These are phyloP conservation scores for Diadumene lineata DNA, from an alignment of 92 coral and sea anemone genomes.

Conservation along the genomic window DNA sequence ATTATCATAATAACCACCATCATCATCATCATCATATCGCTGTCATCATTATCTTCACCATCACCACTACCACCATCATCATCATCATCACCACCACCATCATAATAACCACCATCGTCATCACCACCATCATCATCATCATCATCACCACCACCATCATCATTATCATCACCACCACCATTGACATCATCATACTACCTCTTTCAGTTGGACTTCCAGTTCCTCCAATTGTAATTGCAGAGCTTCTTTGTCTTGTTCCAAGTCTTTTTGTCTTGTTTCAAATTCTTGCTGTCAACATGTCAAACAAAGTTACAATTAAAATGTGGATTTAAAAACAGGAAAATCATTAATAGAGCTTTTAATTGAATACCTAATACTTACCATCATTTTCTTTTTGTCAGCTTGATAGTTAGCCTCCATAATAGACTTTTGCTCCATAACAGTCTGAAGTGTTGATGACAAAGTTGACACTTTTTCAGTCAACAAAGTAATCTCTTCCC, in stretches of 20 bases:
- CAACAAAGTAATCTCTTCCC: slow-evolving; percentile 3
- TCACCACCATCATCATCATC: background rate
- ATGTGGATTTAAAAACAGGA: too few relatives aligned
- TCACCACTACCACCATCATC: background rate
- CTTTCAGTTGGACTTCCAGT: slow-evolving; percentile 74
- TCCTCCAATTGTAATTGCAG: slow-evolving; percentile 46
- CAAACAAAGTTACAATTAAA: background rate
- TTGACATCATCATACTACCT: slow-evolving; percentile 49
- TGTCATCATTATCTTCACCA: too few relatives aligned
- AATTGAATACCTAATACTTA: too few relatives aligned
- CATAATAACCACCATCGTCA: background rate
- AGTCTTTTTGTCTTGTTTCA: slow-evolving; percentile 62
- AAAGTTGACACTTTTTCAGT: slow-evolving; percentile 70
- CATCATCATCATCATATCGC: too few relatives aligned
- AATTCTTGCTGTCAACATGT: slow-evolving; percentile 72
- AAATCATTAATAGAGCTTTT: too few relatives aligned
- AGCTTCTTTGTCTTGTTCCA: slow-evolving; percentile 51
- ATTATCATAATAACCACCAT: too few relatives aligned
- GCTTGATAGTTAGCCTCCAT: slow-evolving; percentile 96
- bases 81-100: background rate
- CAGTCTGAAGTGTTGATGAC: slow-evolving; percentile 77
- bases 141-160: background rate
- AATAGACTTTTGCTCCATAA: slow-evolving; percentile 94
- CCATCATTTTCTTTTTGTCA: slow-evolving; percentile 95
- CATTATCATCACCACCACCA: background rate